These are phyloP conservation scores for Chauna torquata DNA, from an alignment of 2,113 vertebrate species.

Conservation along the genomic window DNA sequence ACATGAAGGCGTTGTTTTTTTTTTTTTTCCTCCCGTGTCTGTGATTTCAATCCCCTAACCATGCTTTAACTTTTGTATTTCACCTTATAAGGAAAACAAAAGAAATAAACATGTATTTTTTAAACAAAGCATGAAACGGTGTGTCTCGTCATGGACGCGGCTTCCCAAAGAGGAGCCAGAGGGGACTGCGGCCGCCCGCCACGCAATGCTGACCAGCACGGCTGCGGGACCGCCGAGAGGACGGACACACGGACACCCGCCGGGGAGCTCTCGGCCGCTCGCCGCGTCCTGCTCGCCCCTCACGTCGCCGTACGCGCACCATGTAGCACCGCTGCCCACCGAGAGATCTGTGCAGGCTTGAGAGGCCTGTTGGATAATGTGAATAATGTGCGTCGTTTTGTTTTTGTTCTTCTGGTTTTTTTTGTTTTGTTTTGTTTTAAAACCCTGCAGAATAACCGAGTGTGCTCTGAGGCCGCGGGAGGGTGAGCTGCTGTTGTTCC, in stretches of 20 bases:
- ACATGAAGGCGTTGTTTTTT: constrained; percentile 20
- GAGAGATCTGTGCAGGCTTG: background rate
- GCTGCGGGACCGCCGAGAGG: too few species aligned
- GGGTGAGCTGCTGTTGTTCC: constrained; percentile 44
- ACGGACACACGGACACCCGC: background rate
- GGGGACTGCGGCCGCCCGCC: too few species aligned
- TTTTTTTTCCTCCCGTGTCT: constrained; percentile 40
- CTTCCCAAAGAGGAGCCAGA: background rate
- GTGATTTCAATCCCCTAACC: constrained; percentile 42
- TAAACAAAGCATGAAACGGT: constrained; percentile 44
- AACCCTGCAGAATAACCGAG: background rate
- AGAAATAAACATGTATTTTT: constrained; percentile 63
- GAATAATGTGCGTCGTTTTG: background rate
- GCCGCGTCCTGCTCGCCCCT: too few species aligned
- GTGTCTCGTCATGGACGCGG: constrained; percentile 49
- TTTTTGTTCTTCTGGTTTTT: background rate
- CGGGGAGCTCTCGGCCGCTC: background rate
- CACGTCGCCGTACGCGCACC: too few species aligned
- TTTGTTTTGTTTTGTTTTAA: background rate
- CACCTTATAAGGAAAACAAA: background rate
- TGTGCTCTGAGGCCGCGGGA: background rate
- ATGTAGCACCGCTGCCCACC: too few species aligned
- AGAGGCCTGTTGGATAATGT: constrained; percentile 1
- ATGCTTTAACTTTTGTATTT: constrained; percentile 66
- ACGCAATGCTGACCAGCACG: too few species aligned